Evolutionary conservation across 2,888 invertebrate species (phyloP).

Genomic region (Cryptophagus acutangulus): DNA sequence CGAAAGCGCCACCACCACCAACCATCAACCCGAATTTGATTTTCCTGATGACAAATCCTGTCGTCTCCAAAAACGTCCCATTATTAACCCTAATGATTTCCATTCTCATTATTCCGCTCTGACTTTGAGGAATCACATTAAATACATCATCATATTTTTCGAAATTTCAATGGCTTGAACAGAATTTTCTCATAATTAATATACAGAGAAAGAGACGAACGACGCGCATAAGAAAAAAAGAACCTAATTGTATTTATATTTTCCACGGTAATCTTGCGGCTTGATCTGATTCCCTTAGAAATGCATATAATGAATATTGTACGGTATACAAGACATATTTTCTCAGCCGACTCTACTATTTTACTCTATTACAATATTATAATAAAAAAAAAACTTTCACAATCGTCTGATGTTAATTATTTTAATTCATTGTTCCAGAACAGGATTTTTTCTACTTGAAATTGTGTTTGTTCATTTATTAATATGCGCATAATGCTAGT

Average conservation of each 20-base stretch:
- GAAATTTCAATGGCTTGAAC: no score
- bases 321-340: constrained; percentile 1
- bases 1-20: no score
- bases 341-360: no score
- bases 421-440: constrained; percentile 23
- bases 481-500: background rate
- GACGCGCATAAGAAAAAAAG: no score
- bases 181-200: constrained; percentile 1
- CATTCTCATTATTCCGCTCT: no score
- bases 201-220: no score
- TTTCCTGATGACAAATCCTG: no score
- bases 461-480: no score
- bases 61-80: no score
- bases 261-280: background rate
- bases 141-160: constrained; percentile 1
- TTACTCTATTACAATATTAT: background rate
- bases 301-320: constrained; percentile 1
- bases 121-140: no score
- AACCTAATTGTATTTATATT: background rate
- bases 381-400: constrained; percentile 5
- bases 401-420: constrained; percentile 16
- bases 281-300: background rate
- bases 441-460: constrained; percentile 16
- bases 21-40: no score
- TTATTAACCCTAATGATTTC: no score